phyloP scores from a whole-genome alignment of 2,888 invertebrate species.

The Cryptus armator region DNA sequence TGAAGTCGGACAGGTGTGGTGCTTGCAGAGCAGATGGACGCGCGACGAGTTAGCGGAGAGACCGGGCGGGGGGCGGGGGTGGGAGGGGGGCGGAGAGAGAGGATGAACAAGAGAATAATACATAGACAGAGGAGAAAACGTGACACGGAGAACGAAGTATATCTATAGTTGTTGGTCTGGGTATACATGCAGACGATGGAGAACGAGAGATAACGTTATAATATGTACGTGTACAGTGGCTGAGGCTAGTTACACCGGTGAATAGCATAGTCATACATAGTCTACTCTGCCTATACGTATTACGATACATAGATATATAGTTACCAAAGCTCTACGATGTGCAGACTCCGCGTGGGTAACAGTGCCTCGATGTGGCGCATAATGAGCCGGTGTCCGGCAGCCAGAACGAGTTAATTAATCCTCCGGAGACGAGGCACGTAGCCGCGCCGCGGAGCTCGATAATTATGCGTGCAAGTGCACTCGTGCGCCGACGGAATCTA shows the following conservation, averaged over 20 bases:
- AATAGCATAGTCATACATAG: conserved; percentile 11
- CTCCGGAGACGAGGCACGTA: conserved; percentile 75
- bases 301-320: neutral
- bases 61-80: neutral
- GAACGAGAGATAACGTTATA: conserved; percentile 39
- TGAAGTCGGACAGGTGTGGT: conserved; percentile 56
- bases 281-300: neutral
- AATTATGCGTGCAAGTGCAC: conserved; percentile 77
- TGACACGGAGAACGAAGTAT: conserved; percentile 15
- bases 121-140: conserved; percentile 17
- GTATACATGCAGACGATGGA: conserved; percentile 24
- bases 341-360: conserved; percentile 49
- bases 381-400: conserved; percentile 78
- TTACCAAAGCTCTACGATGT: conserved; percentile 13
- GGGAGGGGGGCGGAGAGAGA: neutral
- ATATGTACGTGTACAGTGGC: conserved; percentile 29
- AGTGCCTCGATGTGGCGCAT: conserved; percentile 70
- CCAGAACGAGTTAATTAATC: conserved; percentile 81
- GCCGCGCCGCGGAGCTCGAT: conserved; percentile 72
- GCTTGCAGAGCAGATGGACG: conserved; percentile 36
- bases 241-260: neutral
- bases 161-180: neutral
- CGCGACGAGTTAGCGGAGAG: conserved; percentile 10
- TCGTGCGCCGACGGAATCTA: conserved; percentile 61
- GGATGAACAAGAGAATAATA: conserved; percentile 40